Evolutionary conservation across 2,797 vertebrate species (phyloP).

Genomic region (Diglossa cyanea): DNA sequence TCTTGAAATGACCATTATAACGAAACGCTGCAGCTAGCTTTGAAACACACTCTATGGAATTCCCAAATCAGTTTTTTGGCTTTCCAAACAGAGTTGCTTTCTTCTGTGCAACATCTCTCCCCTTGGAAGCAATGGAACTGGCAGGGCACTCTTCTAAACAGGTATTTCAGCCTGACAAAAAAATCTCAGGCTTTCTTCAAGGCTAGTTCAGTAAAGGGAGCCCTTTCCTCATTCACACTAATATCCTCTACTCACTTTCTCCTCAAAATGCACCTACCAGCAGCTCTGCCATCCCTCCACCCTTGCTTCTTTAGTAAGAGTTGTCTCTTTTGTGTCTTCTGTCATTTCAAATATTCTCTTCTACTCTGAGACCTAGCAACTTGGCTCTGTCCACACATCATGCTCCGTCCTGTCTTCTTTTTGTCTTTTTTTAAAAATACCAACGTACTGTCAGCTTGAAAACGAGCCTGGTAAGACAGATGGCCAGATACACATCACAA

Average conservation of each 20-base stretch:
- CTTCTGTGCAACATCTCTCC: background rate
- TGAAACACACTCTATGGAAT: background rate
- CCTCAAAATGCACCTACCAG: background rate
- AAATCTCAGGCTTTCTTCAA: background rate
- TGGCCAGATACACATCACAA: background rate
- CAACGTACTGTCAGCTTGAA: conserved; percentile 2
- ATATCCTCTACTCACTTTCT: background rate
- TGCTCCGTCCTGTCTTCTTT: background rate
- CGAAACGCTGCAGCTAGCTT: accelerated
- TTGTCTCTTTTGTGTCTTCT: background rate
- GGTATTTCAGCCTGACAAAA: background rate
- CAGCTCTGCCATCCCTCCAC: background rate
- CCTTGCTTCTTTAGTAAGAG: background rate
- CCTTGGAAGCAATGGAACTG: background rate
- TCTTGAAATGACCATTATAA: background rate
- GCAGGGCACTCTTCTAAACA: background rate
- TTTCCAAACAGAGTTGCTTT: background rate
- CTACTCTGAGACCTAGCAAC: background rate
- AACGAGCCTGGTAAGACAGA: background rate
- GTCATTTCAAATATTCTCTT: background rate
- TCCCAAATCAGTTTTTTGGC: background rate
- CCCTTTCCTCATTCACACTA: background rate
- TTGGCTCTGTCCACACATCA: background rate
- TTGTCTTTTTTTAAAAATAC: background rate
- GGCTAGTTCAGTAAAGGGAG: background rate